Conservation (phyloP, 2,888 invertebrate genomes). For the Drosophila nr. fundita region DNA sequence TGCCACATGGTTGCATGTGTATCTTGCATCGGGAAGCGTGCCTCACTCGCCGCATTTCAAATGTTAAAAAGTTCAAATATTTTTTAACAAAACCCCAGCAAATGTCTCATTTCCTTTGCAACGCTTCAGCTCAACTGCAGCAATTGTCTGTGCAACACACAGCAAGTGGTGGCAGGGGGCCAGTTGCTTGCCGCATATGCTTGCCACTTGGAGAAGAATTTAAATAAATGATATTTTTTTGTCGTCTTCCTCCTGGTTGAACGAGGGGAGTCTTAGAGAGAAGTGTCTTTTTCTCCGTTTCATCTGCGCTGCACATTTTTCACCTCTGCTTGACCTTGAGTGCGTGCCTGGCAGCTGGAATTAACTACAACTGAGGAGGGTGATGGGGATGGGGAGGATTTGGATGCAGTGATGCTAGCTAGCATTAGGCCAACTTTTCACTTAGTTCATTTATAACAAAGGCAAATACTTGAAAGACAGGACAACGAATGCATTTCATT, state of each 20-base stretch:
- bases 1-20: background rate
- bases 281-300: conserved; percentile 25
- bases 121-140: conserved; percentile 53
- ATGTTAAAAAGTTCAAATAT: conserved; percentile 79
- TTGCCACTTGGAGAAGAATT: conserved; percentile 50
- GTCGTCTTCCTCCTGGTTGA: conserved; percentile 28
- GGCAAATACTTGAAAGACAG: conserved; percentile 1
- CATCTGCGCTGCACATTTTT: conserved; percentile 73
- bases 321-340: conserved; percentile 78
- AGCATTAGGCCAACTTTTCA: conserved; percentile 60
- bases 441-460: conserved; percentile 57
- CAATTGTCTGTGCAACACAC: conserved; percentile 60
- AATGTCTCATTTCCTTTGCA: conserved; percentile 76
- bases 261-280: conserved; percentile 20
- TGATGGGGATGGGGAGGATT: background rate
- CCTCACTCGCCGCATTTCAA: conserved; percentile 64
- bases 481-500: conserved; percentile 11
- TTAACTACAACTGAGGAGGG: conserved; percentile 8
- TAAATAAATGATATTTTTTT: conserved; percentile 65
- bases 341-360: conserved; percentile 62
- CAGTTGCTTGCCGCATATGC: conserved; percentile 53
- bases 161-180: conserved; percentile 36
- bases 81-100: conserved; percentile 65
- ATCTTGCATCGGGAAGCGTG: conserved; percentile 58
- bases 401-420: conserved; percentile 42